phyloP scores from a whole-genome alignment of 2,797 vertebrate species.

The Mormyrops boulengeri region DNA sequence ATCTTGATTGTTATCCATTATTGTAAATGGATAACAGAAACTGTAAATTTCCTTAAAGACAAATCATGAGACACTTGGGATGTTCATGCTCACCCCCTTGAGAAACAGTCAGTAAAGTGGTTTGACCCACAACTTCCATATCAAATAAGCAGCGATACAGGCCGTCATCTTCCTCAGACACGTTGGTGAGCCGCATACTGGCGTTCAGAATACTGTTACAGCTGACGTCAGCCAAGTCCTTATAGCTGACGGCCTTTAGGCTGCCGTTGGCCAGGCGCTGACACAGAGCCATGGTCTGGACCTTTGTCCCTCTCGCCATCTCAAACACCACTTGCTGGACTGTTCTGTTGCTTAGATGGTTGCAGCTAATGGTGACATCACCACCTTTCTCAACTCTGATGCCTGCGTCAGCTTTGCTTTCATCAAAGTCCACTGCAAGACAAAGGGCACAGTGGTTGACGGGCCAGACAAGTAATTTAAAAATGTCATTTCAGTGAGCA shows the following conservation, averaged over 20 bases:
- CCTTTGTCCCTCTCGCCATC: constrained; percentile 44
- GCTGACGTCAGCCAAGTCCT: constrained; percentile 37
- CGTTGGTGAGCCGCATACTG: constrained; percentile 44
- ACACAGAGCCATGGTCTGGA: constrained; percentile 53
- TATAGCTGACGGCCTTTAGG: constrained; percentile 55
- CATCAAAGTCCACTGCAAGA: constrained; percentile 53
- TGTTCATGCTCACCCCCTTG: constrained; percentile 42
- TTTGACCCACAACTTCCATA: constrained; percentile 42
- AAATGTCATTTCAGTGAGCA: neutral
- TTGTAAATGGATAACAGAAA: neutral
- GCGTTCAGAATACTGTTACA: constrained; percentile 47
- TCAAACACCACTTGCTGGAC: constrained; percentile 56
- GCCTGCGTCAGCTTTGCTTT: constrained; percentile 6
- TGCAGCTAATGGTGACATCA: constrained; percentile 58
- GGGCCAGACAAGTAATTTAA: neutral
- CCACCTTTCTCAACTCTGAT: constrained; percentile 38
- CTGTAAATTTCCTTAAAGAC: neutral
- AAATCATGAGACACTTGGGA: neutral
- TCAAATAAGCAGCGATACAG: constrained; percentile 57
- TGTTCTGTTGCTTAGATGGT: constrained; percentile 33
- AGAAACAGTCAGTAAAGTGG: constrained; percentile 48
- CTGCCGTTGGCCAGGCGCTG: constrained; percentile 36
- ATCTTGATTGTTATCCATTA: neutral
- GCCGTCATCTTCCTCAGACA: constrained; percentile 53
- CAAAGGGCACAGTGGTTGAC: neutral